These are phyloP conservation scores for Brachyalestes nurse DNA, from an alignment of 2,797 vertebrate species.

Conservation along the genomic window DNA sequence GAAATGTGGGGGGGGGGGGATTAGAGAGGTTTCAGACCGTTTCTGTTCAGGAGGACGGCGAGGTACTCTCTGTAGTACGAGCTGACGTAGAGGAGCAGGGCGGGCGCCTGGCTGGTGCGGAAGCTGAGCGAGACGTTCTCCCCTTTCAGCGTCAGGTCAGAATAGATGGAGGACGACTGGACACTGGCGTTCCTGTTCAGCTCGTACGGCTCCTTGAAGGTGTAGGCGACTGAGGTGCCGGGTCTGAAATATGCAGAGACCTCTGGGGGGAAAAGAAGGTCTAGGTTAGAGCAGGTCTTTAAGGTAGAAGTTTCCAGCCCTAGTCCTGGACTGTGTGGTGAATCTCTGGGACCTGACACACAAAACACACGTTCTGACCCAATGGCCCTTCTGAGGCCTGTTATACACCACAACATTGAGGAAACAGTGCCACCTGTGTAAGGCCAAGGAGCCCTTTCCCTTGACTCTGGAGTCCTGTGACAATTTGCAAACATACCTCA, in stretches of 20 bases:
- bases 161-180: constrained; percentile 79
- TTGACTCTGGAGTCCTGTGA: too few species aligned
- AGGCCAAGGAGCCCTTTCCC: too few species aligned
- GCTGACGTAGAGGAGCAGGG: constrained; percentile 82
- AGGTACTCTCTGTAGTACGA: constrained; percentile 87
- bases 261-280: constrained; percentile 72
- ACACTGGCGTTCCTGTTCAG: constrained; percentile 81
- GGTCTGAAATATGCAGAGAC: constrained; percentile 88
- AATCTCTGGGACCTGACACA: background rate
- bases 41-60: constrained; percentile 84
- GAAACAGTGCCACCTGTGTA: too few species aligned
- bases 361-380: too few species aligned
- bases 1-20: constrained; percentile 19
- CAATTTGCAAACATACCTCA: too few species aligned
- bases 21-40: constrained; percentile 79
- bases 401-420: too few species aligned
- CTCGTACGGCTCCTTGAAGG: constrained; percentile 84
- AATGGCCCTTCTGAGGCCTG: too few species aligned
- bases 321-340: background rate
- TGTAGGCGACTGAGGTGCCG: constrained; percentile 84
- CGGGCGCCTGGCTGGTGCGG: constrained; percentile 83
- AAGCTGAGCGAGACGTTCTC: constrained; percentile 86
- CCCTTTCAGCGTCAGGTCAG: constrained; percentile 79
- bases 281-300: background rate
- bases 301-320: background rate